Conservation (phyloP, 1,140 invertebrate species). For the Oscheius sp. region DNA sequence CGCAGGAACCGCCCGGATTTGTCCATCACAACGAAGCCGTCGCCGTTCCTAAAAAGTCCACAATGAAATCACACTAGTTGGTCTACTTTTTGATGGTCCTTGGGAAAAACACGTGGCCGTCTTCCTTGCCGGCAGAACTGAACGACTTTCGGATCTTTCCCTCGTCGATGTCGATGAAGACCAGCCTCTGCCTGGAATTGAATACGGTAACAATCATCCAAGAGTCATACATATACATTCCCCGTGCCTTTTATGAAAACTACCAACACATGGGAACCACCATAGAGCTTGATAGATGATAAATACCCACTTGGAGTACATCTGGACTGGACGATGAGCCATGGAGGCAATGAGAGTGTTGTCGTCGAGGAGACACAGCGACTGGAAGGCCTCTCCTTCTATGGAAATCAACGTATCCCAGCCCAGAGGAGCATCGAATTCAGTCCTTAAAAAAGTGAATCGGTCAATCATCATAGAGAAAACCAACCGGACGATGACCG, state of each 20-base stretch:
- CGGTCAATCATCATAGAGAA: neutral
- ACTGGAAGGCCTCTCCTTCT: conserved; percentile 52
- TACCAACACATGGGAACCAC: too few species aligned
- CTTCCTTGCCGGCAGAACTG: conserved; percentile 44
- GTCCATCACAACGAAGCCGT: conserved; percentile 50
- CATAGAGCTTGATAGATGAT: conserved; percentile 14
- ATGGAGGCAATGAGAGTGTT: conserved; percentile 51
- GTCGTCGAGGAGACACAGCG: conserved; percentile 47
- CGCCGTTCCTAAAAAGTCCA: conserved; percentile 37
- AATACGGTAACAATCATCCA: conserved; percentile 33
- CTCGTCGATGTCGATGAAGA: conserved; percentile 46
- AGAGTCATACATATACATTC: neutral
- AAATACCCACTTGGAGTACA: conserved; percentile 57
- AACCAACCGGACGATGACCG: conserved; percentile 47
- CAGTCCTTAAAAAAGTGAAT: conserved; percentile 18
- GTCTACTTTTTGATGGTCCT: conserved; percentile 44
- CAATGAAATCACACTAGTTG: conserved; percentile 15
- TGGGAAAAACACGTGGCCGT: conserved; percentile 57
- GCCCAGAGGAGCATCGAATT: conserved; percentile 47
- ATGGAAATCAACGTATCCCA: conserved; percentile 53
- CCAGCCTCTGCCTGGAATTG: conserved; percentile 49
- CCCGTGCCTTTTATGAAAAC: neutral
- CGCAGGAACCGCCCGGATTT: conserved; percentile 54
- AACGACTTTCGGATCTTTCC: conserved; percentile 40
- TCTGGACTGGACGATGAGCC: conserved; percentile 50